Base-by-base conservation (phyloP, 30 jellyfish, hydroid and myxozoan species). In the Aurelia sp. region DNA sequence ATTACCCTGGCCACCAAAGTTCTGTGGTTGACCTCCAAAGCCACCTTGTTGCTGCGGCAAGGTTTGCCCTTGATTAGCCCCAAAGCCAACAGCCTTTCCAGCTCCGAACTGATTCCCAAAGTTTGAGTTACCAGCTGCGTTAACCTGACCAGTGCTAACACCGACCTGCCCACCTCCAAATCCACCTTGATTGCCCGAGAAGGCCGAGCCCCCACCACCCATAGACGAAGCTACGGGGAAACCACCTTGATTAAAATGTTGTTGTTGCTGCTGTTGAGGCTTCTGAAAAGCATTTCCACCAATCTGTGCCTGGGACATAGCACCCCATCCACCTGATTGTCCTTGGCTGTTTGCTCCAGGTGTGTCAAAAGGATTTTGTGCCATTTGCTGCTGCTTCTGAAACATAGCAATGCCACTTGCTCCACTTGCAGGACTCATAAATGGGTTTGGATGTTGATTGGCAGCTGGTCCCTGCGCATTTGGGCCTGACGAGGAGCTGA, bases 381-480 rank as follows among this genome's bases (percentile, higher is more conserved):
- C 90, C 86, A 72, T 84, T 71, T 92, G 98, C 60, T 86, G 98
- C 78, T 92, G 96, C 53, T 88, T 91, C 58, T 88, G 98, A 18
- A 77, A 79, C 89, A 81, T 81, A 47, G 94, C 96, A 6, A 86
- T 77, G 3, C 97, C 96, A 52, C 96, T 84, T 35, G 98, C 62
- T 18, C 94, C 93, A 40, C 80, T 82, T 4, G 90, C 94, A 4
- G 98, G 96, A 52, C 97, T 85, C 98, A 93, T 87, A 81, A 93
- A 93, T 27, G 98, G 98, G 84, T 93, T 93, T 12, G 97, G 98
- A 67, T 93, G 98, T 30, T 73, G 85, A 58, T 79, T 82, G 20
- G 92, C 76, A 12, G 92, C 61, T 0, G 52, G 55, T 59, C 74
- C 79, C 48, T 40, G 17, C 16, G 75, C 79, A 59, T 66, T 81